Conservation (phyloP, 2,888 invertebrate species). For the Heliconius hortense region DNA sequence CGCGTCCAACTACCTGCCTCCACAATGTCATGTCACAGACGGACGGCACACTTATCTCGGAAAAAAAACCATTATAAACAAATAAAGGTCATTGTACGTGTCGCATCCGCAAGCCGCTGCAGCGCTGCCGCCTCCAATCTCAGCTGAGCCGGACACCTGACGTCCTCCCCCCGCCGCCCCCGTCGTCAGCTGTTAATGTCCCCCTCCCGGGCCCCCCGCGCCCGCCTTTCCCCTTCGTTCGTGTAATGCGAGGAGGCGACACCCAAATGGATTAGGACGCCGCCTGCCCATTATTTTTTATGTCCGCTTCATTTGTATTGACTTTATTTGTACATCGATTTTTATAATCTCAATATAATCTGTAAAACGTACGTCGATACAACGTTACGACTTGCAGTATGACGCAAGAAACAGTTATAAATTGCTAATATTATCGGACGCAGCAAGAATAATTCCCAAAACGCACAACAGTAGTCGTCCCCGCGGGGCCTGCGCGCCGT, state of each 20-base stretch:
- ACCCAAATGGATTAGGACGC: slow-evolving; percentile 56
- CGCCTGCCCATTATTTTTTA: slow-evolving; percentile 44
- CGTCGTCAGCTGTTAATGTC: slow-evolving; percentile 80
- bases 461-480: slow-evolving; percentile 11
- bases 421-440: slow-evolving; percentile 10
- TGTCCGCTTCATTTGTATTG: slow-evolving; percentile 20
- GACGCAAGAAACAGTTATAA: background rate
- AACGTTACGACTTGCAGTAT: background rate
- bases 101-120: slow-evolving; percentile 60
- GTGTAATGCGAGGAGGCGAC: slow-evolving; percentile 77
- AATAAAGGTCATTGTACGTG: slow-evolving; percentile 74
- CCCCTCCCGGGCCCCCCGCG: slow-evolving; percentile 49
- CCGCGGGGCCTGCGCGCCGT: background rate
- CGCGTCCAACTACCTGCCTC: slow-evolving; percentile 4
- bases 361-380: background rate
- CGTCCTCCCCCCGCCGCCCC: slow-evolving; percentile 62
- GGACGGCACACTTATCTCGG: slow-evolving; percentile 35
- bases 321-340: background rate
- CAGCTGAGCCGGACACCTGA: slow-evolving; percentile 77
- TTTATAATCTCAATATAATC: slow-evolving; percentile 9
- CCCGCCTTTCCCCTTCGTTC: slow-evolving; percentile 81
- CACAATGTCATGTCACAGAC: slow-evolving; percentile 35
- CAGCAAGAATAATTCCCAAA: background rate
- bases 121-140: slow-evolving; percentile 63
- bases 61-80: slow-evolving; percentile 62